Base-by-base conservation (phyloP, 2,797 vertebrate species). In the Peromyscus melanophrys region DNA sequence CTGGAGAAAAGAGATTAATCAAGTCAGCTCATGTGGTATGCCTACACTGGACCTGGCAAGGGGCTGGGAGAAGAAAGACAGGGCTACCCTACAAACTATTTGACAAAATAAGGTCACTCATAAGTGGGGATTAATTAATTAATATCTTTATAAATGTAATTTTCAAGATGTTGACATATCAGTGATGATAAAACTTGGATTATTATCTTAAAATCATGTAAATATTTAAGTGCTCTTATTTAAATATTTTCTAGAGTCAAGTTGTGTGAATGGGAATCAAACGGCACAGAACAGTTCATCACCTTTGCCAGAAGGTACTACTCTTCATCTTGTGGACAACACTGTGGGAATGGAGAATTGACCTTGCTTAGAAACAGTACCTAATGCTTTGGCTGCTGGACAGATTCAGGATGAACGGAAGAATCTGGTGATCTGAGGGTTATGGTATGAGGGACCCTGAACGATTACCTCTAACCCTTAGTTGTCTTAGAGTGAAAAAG, bases 181-280 rank as follows among this genome's bases (percentile, higher is more conserved):
- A 80, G 17, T 46, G 57, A 49, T 69, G 14, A 27, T 43, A 17
- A 10, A 40, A 71, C 7, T 87, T 57, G 0, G 10, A 87, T 73
- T 55, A 5, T 2, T 71, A 4, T 82, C 16, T 87, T 57, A n/a
- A 1, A 85, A 49, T 69, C 21, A 52, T 71, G 11, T 71, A 34
- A 34, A n/a, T 67, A 67, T 67, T n/a, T 10, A 75, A n/a, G 59
- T 19, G 11, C 4, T 59, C 34, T n/a, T 90, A 21, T 46, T 23
- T 67, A 27, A 80, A 65, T 83, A 69, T 97, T 94, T 95, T 94
- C 86, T 78, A 97, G 93, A 0, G 87, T 94, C 67, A 89, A 43
- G 17, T 29, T 57, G 3, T 43, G 1, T 1, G 0, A 14, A 63
- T 63, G 29, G 8, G 37, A 46, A 46, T 21, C 82, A 83, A 67